Base-by-base conservation (phyloP, 2,113 vertebrate species). In the Mystacornis crossleyi region DNA sequence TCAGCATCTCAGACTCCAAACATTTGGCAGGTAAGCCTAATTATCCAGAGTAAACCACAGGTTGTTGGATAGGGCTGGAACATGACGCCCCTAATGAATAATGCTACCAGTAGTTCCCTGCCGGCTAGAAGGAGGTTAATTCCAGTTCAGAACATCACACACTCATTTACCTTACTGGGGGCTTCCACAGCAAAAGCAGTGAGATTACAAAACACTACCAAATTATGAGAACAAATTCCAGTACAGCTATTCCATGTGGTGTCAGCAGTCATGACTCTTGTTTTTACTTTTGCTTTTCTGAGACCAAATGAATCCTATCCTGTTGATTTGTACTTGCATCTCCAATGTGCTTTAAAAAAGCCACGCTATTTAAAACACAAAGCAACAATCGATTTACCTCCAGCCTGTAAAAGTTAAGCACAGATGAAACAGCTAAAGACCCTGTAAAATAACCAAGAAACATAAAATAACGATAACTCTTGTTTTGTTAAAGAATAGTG, bases 361-460 rank as follows among this genome's bases (percentile, higher is more conserved):
- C 33, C 88, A 78, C 4, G 28, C 82, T 93, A 89, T 86, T 90
- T 93, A 90, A 92, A 90, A 93, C 58, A 48, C 67, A 81, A 89
- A 97, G 64, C 75, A 92, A 57, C 66, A 88, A 87, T 40, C 91
- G 85, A 89, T 89, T 96, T 92, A 93, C 93, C 47, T 67, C 48
- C 61, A 90, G 90, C n/a, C 51, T 42, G 90, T 93, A 92, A 92
- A 95, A 94, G 79, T 83, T 95, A 94, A 96, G 85, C 15, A 11
- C 64, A 95, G 88, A 89, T 92, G 90, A 94, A 94, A 93, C 42
- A 92, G 83, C 90, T 90, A 79, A 90, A 94, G 86, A 93, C 88
- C 90, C 86, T 93, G 80, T 92, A 97, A 96, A 96, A 95, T 91
- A 95, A 90, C 87, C 74, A 94, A 93, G 85, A 96, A 94, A 64